Evolutionary conservation across 2,113 vertebrate species (phyloP), one percentile per base, ranked within the genome.

Genomic region (Myiopsitta monachus): DNA sequence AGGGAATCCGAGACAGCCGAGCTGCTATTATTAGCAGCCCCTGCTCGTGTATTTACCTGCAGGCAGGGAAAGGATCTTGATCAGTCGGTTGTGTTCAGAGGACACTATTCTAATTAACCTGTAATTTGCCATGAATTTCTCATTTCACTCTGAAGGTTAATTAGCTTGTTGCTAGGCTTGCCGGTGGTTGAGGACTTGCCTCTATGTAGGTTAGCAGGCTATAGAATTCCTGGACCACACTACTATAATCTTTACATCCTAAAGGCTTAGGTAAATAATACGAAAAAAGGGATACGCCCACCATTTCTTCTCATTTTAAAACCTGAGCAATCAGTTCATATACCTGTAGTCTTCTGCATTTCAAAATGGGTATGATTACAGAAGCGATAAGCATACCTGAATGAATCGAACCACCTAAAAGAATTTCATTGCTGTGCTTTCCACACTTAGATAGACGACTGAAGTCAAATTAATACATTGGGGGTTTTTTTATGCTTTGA

Each of bases 1-100:
- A 99, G 98, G 83, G 98, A 97, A 90, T 99, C 99, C 18, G 98
- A 97, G 80, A 98, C 97, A 26, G 97, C 97, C 1, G 98, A 97
- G 78, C 96, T 96, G 91, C 98, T 98, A 95, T 98, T 98, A 92
- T 98, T 98, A 95, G 98, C 98, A 69, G 99, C 97, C 92, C 98
- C 98, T 1, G 98, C 98, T 90, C 99, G 98, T 3, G 99, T 99
- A 97, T 99, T 99, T 96, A 99, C 99, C 99, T 99, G 98, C 82
- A 83, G 97, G 97, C 94, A 97, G 94, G 95, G 97, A 98, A 93
- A 96, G 51, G 94, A 96, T 94, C 97, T 91, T 79, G 74, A 97
- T 96, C 96, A 96, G 92, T 90, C 84, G 57, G 89, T 95, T 63
- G 87, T 66, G 90, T 97, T 93, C 97, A 87, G 96, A 97, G 98